phyloP scores from a whole-genome alignment of 2,797 vertebrate species.

The Paguma larvata region DNA sequence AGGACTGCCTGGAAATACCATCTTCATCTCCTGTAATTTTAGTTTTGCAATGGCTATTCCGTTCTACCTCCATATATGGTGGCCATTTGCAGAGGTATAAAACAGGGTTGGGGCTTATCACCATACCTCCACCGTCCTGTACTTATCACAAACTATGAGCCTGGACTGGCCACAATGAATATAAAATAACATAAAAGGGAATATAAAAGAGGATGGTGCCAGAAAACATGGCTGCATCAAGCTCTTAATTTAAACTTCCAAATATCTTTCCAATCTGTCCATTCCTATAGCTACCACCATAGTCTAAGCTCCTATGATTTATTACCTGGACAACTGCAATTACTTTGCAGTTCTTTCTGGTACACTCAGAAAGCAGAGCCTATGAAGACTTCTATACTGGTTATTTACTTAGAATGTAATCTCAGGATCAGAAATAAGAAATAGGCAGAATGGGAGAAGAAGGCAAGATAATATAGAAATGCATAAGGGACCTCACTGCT shows the following conservation, averaged over 20 bases:
- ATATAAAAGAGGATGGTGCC: neutral
- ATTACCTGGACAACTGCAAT: neutral
- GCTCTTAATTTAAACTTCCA: neutral
- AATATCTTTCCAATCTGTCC: neutral
- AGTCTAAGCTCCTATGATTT: neutral
- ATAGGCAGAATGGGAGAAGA: neutral
- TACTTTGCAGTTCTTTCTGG: neutral
- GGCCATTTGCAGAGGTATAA: neutral
- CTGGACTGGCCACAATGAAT: neutral
- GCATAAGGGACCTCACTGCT: neutral
- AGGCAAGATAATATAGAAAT: neutral
- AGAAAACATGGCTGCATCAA: neutral
- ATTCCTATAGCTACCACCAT: neutral
- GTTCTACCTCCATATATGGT: neutral
- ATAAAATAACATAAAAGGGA: neutral
- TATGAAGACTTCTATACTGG: neutral
- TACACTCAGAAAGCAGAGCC: neutral
- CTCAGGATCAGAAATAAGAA: neutral
- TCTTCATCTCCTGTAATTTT: neutral
- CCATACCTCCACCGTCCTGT: neutral
- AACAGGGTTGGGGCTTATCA: neutral
- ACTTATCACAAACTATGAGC: neutral
- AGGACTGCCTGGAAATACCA: conserved; percentile 38
- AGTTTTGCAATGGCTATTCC: neutral
- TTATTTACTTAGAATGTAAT: neutral